Conservation (phyloP, 2,113 vertebrate genomes). For the Ailuropoda melanoleuca region DNA sequence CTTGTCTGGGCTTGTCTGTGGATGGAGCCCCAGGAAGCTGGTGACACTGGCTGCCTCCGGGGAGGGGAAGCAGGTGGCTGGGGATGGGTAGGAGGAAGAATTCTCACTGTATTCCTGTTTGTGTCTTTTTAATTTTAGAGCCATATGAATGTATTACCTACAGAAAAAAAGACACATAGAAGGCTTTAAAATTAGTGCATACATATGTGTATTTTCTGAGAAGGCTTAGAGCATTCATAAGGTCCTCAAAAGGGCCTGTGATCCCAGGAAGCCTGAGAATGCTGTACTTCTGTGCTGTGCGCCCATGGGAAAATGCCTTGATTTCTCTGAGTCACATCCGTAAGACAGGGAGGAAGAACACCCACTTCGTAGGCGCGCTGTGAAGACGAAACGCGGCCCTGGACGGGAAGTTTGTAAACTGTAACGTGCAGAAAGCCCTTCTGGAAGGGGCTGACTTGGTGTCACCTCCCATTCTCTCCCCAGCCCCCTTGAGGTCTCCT, state of each 20-base stretch:
- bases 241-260: not conserved
- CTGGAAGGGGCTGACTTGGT: not conserved
- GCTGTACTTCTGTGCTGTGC: not conserved
- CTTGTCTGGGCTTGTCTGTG: slow-evolving; percentile 24
- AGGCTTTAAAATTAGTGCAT: slow-evolving; percentile 32
- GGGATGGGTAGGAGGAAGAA: slow-evolving; percentile 55
- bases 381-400: accelerated
- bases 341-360: not conserved
- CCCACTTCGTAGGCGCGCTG: accelerated
- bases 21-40: slow-evolving; percentile 64
- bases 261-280: not conserved
- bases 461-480: not conserved
- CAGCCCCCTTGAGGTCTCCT: not conserved
- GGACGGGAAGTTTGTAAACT: not conserved
- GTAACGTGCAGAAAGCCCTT: not conserved
- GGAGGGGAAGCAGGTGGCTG: slow-evolving; percentile 68
- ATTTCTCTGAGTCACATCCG: not conserved
- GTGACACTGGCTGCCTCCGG: not conserved
- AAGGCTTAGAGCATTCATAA: not conserved
- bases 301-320: not conserved
- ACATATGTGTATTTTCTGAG: slow-evolving; percentile 34
- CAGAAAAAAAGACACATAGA: slow-evolving; percentile 5
- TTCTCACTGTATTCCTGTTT: slow-evolving; percentile 36
- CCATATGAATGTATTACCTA: slow-evolving; percentile 57
- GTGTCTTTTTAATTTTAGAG: slow-evolving; percentile 71